These are phyloP conservation scores for Carapus acus DNA, from an alignment of 2,797 vertebrate species.

Conservation along the genomic window DNA sequence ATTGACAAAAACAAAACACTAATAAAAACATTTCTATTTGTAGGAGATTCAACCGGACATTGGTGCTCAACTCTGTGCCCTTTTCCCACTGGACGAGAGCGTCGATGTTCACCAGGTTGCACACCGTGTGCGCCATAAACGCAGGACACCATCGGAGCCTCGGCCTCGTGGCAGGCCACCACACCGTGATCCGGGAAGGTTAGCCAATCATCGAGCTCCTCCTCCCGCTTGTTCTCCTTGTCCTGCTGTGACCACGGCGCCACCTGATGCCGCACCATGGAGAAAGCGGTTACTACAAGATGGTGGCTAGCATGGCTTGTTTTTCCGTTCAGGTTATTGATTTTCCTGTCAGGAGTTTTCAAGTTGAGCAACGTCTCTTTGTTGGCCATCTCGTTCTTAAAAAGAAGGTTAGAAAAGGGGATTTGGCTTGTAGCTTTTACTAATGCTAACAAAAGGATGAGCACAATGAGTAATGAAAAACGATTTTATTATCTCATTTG, in stretches of 20 bases:
- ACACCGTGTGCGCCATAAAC: slow-evolving; percentile 95
- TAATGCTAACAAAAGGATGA: neutral
- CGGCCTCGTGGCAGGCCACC: slow-evolving; percentile 86
- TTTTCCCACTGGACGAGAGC: slow-evolving; percentile 94
- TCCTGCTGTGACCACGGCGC: slow-evolving; percentile 44
- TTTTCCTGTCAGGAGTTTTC: slow-evolving; percentile 39
- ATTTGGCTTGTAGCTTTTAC: neutral
- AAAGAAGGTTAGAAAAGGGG: slow-evolving; percentile 30
- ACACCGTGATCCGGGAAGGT: slow-evolving; percentile 98
- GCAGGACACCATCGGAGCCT: slow-evolving; percentile 89
- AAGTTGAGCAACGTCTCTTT: slow-evolving; percentile 14
- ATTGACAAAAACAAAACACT: neutral
- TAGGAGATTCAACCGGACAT: slow-evolving; percentile 95
- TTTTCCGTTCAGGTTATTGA: slow-evolving; percentile 34
- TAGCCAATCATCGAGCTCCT: slow-evolving; percentile 82
- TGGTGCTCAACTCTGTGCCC: slow-evolving; percentile 91
- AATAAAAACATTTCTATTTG: neutral
- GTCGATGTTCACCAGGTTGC: slow-evolving; percentile 97
- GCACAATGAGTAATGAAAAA: neutral
- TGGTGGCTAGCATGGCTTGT: slow-evolving; percentile 38
- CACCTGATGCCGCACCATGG: slow-evolving; percentile 50
- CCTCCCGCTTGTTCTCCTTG: slow-evolving; percentile 53
- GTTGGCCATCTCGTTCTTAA: slow-evolving; percentile 9
- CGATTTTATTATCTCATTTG: neutral
- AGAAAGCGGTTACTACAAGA: slow-evolving; percentile 33